A percentile compares a stretch with the other conserved stretches of the same genome.
These are phyloP conservation scores for Seladonia tumulorum DNA, from an alignment of 2,888 invertebrate species.

Conservation along the genomic window DNA sequence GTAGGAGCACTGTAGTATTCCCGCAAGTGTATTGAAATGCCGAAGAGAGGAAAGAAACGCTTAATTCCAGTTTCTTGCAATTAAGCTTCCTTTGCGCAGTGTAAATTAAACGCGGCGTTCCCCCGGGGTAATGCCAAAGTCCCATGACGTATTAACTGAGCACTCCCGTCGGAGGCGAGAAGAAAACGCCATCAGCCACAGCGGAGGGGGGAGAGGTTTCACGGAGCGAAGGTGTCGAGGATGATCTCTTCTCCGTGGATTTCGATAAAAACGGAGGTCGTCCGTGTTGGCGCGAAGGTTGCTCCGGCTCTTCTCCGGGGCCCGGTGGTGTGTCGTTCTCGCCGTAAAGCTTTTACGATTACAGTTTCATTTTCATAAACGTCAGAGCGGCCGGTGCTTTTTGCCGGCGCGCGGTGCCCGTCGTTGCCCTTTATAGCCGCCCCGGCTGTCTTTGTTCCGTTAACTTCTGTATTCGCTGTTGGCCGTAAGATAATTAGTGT, in stretches of 20 bases:
- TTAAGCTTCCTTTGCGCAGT: too few relatives aligned
- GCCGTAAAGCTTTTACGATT: constrained; percentile 83
- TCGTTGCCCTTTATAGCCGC: constrained; percentile 45
- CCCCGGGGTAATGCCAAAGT: neutral
- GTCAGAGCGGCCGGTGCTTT: constrained; percentile 79
- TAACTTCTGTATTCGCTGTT: constrained; percentile 66
- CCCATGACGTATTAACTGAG: neutral
- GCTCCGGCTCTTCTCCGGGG: constrained; percentile 45
- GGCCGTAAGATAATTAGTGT: constrained; percentile 81
- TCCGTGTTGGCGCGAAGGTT: constrained; percentile 22
- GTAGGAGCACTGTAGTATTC: neutral
- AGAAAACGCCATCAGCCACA: constrained; percentile 7
- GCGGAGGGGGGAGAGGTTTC: neutral
- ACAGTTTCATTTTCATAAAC: constrained; percentile 84
- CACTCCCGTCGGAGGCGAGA: neutral
- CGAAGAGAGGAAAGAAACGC: neutral
- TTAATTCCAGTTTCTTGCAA: neutral
- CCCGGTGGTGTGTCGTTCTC: constrained; percentile 39
- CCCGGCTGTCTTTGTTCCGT: constrained; percentile 48
- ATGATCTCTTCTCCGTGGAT: constrained; percentile 19
- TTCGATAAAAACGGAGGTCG: constrained; percentile 49
- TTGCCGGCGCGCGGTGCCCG: constrained; percentile 64
- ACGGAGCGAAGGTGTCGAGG: constrained; percentile 1
- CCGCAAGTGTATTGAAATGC: too few relatives aligned
- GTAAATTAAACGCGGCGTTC: neutral